phyloP scores from a whole-genome alignment of 2,797 vertebrate species.

The Rhynchonycteris naso region DNA sequence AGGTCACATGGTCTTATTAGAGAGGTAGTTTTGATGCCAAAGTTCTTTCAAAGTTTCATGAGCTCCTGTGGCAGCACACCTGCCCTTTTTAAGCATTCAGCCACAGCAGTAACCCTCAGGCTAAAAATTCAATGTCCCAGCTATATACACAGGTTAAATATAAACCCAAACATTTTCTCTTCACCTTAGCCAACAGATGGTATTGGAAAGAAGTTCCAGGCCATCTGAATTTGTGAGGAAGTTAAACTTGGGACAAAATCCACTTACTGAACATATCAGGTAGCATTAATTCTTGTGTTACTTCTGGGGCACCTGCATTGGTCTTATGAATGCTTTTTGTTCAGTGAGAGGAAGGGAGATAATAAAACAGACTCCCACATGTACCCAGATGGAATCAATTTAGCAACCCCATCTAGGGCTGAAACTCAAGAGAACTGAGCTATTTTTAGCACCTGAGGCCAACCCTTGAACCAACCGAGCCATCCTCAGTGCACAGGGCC shows the following conservation, averaged over 20 bases:
- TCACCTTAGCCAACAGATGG: not conserved
- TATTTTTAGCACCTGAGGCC: no score
- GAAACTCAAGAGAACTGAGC: no score
- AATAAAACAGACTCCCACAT: no score
- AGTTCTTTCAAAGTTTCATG: not conserved
- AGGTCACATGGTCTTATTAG: not conserved
- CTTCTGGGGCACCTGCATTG: not conserved
- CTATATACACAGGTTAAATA: not conserved
- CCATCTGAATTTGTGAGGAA: constrained; percentile 28
- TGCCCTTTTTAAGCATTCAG: not conserved
- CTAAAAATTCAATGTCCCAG: constrained; percentile 29
- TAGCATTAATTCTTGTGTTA: not conserved
- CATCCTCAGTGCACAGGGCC: no score
- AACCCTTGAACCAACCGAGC: no score
- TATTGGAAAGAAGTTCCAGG: not conserved
- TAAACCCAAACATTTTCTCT: constrained; percentile 39
- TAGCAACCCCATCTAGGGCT: no score
- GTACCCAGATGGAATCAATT: no score
- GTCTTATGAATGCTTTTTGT: not conserved
- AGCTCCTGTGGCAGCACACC: constrained; percentile 10
- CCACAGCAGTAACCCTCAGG: not conserved
- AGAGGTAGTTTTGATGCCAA: not conserved
- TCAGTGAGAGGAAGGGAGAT: no score
- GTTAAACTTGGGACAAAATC: not conserved
- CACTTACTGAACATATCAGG: not conserved